Conservation (phyloP, 2,888 invertebrate species). For the Ophion obscuratus region DNA sequence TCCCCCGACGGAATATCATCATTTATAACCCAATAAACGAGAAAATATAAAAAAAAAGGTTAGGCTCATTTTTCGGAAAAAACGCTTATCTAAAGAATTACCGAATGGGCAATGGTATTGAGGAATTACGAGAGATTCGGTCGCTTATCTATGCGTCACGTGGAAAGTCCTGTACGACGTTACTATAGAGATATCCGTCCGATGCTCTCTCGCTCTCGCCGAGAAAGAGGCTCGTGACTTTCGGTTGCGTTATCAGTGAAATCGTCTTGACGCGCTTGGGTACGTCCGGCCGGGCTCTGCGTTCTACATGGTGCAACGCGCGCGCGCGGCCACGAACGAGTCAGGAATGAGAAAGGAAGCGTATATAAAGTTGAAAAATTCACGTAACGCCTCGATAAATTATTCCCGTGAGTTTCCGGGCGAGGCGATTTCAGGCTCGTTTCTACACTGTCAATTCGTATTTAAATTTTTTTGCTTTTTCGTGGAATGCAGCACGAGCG, state of each 20-base stretch:
- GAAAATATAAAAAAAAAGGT: too few species aligned
- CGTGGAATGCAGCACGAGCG: too few species aligned
- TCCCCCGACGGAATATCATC: too few species aligned
- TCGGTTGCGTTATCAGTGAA: constrained; percentile 71
- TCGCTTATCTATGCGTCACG: neutral
- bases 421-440: neutral
- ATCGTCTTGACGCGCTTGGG: constrained; percentile 67
- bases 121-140: too few species aligned
- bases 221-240: constrained; percentile 44
- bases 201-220: constrained; percentile 39
- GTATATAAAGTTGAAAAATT: constrained; percentile 12
- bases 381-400: constrained; percentile 17
- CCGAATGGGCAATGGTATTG: too few species aligned
- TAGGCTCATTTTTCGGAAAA: too few species aligned
- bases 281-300: constrained; percentile 48
- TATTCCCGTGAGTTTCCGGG: neutral
- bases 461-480: neutral
- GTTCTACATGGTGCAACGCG: constrained; percentile 32
- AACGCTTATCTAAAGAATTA: too few species aligned
- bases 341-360: constrained; percentile 47
- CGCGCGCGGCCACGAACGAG: constrained; percentile 7
- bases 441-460: neutral
- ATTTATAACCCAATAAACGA: too few species aligned
- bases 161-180: constrained; percentile 16
- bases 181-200: constrained; percentile 45